phyloP scores from a whole-genome alignment of 2,888 invertebrate genomes.

The Trimorus sp. region DNA sequence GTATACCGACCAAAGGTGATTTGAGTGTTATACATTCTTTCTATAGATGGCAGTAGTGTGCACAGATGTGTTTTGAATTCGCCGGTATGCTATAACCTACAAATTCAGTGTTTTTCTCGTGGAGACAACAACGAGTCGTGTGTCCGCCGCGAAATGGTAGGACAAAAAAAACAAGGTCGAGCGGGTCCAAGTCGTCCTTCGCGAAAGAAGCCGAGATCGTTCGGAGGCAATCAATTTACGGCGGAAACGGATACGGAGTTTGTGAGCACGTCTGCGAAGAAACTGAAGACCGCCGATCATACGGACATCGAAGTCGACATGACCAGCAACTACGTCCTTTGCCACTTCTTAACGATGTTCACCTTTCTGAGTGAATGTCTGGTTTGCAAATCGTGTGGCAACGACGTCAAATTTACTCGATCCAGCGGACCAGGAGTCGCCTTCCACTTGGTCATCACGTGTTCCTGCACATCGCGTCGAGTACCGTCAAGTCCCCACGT shows the following conservation, averaged over 20 bases:
- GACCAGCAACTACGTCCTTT: constrained; percentile 19
- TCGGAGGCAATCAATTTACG: constrained; percentile 9
- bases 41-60: constrained; percentile 23
- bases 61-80: constrained; percentile 22
- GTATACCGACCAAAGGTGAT: constrained; percentile 18
- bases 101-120: constrained; percentile 17
- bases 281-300: constrained; percentile 11
- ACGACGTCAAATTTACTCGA: constrained; percentile 28
- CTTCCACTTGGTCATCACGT: constrained; percentile 67
- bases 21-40: neutral
- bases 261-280: constrained; percentile 23
- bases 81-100: constrained; percentile 29
- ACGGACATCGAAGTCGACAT: constrained; percentile 11
- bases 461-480: constrained; percentile 57
- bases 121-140: neutral
- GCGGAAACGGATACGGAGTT: constrained; percentile 2
- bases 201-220: neutral
- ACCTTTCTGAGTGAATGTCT: constrained; percentile 24
- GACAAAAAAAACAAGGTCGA: constrained; percentile 9
- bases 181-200: neutral
- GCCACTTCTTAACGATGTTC: constrained; percentile 15
- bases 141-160: constrained; percentile 10
- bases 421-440: constrained; percentile 57
- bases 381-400: constrained; percentile 33
- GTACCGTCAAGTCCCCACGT: constrained; percentile 61